Evolutionary conservation across 2,888 invertebrate species (phyloP), one percentile per base, ranked within the genome.

Genomic region (Zygaena filipendulae): DNA sequence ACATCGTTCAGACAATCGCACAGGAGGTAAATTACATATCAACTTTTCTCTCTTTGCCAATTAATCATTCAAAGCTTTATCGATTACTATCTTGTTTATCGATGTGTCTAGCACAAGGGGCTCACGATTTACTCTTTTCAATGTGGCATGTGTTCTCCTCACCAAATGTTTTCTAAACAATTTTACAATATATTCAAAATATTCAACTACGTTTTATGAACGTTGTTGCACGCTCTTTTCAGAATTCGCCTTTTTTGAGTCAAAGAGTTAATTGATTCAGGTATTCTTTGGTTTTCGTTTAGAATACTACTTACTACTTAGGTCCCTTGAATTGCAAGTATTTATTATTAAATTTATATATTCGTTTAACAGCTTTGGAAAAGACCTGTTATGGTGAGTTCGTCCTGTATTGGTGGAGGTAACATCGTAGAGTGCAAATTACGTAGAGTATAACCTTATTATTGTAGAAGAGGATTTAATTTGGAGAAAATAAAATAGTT

Each of bases 1-100:
- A 95, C 95, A 2, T 94, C 94, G 2, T 93, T 91, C 49, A 79
- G 94, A 26, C 90, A 92, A 56, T 92, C 94, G 8, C 91, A 93
- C 51, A 72, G 95, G 60, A 89, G 95, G 91, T 93, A 71, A 56
- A 8, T 9, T 5, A 22, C n/a, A 13, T 27, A 24, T 11, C 29
- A 33, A 30, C 25, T 35, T 41, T 32, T 36, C 29, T 47, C n/a
- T n/a, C n/a, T n/a, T n/a, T n/a, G n/a, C n/a, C n/a, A n/a, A n/a
- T n/a, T n/a, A n/a, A 16, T 42, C 43, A 32, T 43, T 35, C 36
- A 40, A 41, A 38, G 48, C 37, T 38, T 39, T 34, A 31, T 41
- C 27, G 25, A 35, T 42, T 40, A 31, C 38, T 36, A 41, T 35
- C 34, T 35, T 33, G 40, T 42, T 42, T 41, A 32, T 32, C 37